These are phyloP conservation scores for Cotesia typhae DNA, from an alignment of 1,140 invertebrate species.

Conservation along the genomic window DNA sequence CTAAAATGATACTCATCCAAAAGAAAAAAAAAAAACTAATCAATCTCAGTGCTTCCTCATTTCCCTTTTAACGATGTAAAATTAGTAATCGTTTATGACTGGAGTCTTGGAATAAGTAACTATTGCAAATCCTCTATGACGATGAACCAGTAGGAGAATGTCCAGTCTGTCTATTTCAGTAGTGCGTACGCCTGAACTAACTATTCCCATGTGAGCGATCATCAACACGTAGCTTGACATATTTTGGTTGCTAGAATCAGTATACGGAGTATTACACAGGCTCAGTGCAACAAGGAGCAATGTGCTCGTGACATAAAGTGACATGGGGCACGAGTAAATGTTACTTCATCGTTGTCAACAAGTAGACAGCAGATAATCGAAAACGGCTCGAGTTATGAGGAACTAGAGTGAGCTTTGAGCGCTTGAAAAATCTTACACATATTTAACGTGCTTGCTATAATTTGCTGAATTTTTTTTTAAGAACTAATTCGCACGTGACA, in stretches of 20 bases:
- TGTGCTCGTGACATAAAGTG: slow-evolving; percentile 10
- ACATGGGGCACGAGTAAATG: background rate
- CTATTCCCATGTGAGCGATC: background rate
- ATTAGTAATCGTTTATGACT: background rate
- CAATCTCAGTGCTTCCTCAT: background rate
- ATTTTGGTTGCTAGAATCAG: background rate
- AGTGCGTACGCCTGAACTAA: background rate
- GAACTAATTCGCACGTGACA: too few species aligned
- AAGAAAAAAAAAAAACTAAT: too few species aligned
- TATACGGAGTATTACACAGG: too few species aligned
- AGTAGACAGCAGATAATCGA: background rate
- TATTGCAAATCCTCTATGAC: background rate
- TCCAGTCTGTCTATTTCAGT: background rate
- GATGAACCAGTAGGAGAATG: slow-evolving; percentile 1
- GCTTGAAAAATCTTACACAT: too few species aligned
- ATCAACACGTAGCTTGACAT: slow-evolving; percentile 8
- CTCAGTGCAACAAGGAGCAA: background rate
- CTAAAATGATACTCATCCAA: too few species aligned
- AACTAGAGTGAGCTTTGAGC: slow-evolving; percentile 1
- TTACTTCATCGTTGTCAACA: slow-evolving; percentile 5
- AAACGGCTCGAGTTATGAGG: slow-evolving; percentile 8
- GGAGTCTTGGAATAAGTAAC: background rate
- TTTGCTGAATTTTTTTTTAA: too few species aligned
- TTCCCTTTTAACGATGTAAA: background rate
- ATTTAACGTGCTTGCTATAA: too few species aligned